A percentile compares a stretch with the other conserved stretches of the same genome.
Conservation (phyloP, 2,888 invertebrate genomes). For the Rhodophaea formosa region DNA sequence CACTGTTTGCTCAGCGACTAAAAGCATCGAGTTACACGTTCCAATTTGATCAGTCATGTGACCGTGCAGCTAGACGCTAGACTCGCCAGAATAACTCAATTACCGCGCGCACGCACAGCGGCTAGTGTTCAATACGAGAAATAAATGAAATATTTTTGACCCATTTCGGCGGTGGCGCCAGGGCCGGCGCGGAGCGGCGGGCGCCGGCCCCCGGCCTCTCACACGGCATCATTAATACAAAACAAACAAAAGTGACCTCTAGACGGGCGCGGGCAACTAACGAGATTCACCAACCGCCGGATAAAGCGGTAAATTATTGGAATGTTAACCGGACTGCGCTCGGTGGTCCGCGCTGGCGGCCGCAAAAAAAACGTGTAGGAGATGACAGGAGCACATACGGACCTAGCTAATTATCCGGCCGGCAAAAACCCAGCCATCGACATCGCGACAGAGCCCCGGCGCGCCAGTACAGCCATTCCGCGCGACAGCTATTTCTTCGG, state of each 20-base stretch:
- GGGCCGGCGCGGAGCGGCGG: constrained; percentile 68
- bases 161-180: constrained; percentile 73
- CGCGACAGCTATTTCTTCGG: constrained; percentile 59
- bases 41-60: constrained; percentile 46
- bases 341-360: constrained; percentile 67
- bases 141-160: constrained; percentile 75
- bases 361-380: constrained; percentile 73
- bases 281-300: constrained; percentile 77
- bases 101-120: constrained; percentile 49
- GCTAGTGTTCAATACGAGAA: constrained; percentile 65
- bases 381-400: constrained; percentile 75
- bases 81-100: constrained; percentile 65
- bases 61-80: constrained; percentile 28
- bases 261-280: constrained; percentile 72
- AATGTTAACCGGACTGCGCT: constrained; percentile 63
- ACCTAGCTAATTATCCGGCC: constrained; percentile 63
- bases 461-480: constrained; percentile 58
- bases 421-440: constrained; percentile 51
- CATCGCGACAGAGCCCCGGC: constrained; percentile 48
- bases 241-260: constrained; percentile 80
- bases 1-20: constrained; percentile 56
- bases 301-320: constrained; percentile 80
- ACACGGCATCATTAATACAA: constrained; percentile 75
- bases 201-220: constrained; percentile 69
- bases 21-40: constrained; percentile 56